Evolutionary conservation across 2,113 vertebrate genomes (phyloP).

Genomic region (Cervus canadensis): DNA sequence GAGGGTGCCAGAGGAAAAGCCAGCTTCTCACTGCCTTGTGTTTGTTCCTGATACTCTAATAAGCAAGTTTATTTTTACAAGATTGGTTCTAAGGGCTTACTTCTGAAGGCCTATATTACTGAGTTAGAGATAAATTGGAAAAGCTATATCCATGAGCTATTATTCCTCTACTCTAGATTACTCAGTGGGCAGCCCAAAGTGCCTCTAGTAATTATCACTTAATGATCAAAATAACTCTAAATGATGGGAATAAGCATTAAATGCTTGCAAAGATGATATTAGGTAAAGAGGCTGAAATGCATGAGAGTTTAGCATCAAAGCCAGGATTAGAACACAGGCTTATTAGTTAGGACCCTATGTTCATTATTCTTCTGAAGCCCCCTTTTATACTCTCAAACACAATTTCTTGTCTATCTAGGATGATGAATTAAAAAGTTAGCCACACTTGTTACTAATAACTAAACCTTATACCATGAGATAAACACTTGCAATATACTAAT

Average conservation of each 20-base stretch:
- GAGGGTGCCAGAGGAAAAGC: accelerated
- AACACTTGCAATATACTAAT: not conserved
- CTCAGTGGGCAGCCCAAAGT: not conserved
- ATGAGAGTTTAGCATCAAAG: not conserved
- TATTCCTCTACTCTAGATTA: not conserved
- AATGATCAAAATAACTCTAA: not conserved
- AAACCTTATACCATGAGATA: not conserved
- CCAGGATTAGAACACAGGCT: not conserved
- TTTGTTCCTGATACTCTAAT: not conserved
- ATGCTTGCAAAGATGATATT: not conserved
- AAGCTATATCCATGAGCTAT: not conserved
- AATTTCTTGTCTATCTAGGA: not conserved
- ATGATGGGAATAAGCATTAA: not conserved
- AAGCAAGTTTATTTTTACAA: not conserved
- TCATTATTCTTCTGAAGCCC: not conserved
- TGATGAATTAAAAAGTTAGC: not conserved
- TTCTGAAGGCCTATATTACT: not conserved
- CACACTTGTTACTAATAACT: not conserved
- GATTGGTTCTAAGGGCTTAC: not conserved
- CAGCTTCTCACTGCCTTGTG: not conserved
- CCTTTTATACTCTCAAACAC: not conserved
- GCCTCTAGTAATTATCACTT: not conserved
- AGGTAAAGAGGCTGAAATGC: not conserved
- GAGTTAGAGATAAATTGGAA: not conserved
- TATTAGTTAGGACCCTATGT: not conserved